These are phyloP conservation scores for Xenopus petersii DNA, from an alignment of 2,797 vertebrate genomes.

Conservation along the genomic window DNA sequence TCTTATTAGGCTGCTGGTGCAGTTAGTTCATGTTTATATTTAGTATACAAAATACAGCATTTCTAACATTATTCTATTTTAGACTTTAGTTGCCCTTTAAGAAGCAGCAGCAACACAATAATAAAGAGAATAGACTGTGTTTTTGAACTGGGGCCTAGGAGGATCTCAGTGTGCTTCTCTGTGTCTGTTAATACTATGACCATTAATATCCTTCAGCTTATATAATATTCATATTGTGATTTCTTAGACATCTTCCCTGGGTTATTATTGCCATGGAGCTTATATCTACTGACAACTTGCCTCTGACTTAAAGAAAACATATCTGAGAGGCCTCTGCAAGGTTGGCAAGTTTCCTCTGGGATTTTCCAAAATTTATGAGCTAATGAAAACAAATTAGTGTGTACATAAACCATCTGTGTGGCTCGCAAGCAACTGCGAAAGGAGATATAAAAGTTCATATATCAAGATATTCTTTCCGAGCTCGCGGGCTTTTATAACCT, in stretches of 20 bases:
- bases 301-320: constrained; percentile 8
- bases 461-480: not conserved
- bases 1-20: too few species aligned
- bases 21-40: too few species aligned
- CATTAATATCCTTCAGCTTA: not conserved
- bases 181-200: not conserved
- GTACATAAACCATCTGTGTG: constrained; percentile 9
- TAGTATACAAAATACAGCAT: too few species aligned
- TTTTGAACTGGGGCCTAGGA: too few species aligned
- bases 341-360: not conserved
- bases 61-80: too few species aligned
- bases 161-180: too few species aligned
- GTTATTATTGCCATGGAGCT: constrained; percentile 4
- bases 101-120: too few species aligned
- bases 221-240: constrained; percentile 5
- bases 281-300: not conserved
- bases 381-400: constrained; percentile 1
- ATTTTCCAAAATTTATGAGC: constrained; percentile 17
- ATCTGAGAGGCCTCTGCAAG: not conserved
- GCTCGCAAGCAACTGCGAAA: constrained; percentile 2
- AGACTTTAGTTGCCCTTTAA: too few species aligned
- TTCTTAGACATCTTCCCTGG: not conserved
- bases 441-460: not conserved
- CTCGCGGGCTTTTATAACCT: not conserved
- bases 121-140: too few species aligned